phyloP scores from a whole-genome alignment of 2,888 invertebrate genomes.

The Catocala sponsa region DNA sequence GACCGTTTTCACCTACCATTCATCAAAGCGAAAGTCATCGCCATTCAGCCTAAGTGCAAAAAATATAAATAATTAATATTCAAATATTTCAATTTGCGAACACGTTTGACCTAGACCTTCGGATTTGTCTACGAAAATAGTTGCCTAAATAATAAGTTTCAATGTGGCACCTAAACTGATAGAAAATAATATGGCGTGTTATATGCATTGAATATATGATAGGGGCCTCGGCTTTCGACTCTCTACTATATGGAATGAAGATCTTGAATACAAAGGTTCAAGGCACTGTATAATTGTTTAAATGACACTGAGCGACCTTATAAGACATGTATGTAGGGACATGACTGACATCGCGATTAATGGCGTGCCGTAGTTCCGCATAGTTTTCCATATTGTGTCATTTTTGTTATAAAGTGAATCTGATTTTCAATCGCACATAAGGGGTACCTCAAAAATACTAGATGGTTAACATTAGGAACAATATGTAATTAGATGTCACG shows the following conservation, averaged over 20 bases:
- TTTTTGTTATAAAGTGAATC: not conserved
- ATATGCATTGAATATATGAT: conserved; percentile 58
- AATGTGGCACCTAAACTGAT: not conserved
- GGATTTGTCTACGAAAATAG: conserved; percentile 29
- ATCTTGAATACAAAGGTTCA: conserved; percentile 45
- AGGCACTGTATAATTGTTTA: conserved; percentile 23
- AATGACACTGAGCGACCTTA: conserved; percentile 15
- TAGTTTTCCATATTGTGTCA: not conserved
- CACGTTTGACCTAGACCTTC: conserved; percentile 62
- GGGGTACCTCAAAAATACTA: too few relatives aligned
- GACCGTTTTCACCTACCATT: conserved; percentile 18
- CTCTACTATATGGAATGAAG: conserved; percentile 6
- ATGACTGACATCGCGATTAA: conserved; percentile 16
- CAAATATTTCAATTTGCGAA: conserved; percentile 23
- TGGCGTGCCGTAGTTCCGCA: conserved; percentile 9
- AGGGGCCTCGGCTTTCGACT: conserved; percentile 54
- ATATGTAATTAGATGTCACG: too few relatives aligned
- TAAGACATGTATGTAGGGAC: conserved; percentile 1
- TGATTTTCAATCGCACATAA: not conserved
- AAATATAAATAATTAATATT: conserved; percentile 31
- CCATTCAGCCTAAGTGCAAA: conserved; percentile 22
- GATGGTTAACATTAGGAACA: too few relatives aligned
- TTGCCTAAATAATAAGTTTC: conserved; percentile 18
- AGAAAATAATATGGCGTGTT: conserved; percentile 43
- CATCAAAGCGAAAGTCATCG: conserved; percentile 28